Percentiles rank a stretch among this genome's conserved stretches.
Evolutionary conservation across 2,888 invertebrate species (phyloP).

Genomic region (Cenopis cana): DNA sequence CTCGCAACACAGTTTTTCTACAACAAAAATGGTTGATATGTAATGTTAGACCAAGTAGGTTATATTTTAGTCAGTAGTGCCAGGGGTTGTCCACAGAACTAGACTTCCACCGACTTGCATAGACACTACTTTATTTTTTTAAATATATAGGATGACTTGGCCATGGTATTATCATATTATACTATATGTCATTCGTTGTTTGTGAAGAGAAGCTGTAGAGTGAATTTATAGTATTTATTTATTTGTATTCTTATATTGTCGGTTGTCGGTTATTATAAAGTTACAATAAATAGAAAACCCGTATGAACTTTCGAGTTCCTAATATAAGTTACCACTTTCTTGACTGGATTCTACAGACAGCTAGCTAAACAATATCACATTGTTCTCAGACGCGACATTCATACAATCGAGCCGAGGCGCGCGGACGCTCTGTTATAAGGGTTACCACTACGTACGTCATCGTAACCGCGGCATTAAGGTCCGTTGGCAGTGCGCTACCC

Average conservation of each 20-base stretch:
- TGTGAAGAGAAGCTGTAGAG: not conserved
- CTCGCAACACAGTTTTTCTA: no score
- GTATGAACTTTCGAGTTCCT: not conserved
- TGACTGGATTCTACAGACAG: no score
- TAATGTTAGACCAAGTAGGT: no score
- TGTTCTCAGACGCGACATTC: conserved; percentile 48
- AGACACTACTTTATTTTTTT: no score
- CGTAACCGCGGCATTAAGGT: conserved; percentile 52
- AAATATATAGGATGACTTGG: no score
- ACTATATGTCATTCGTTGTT: no score
- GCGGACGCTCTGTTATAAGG: conserved; percentile 50
- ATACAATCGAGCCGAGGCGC: conserved; percentile 52
- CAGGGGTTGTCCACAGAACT: no score
- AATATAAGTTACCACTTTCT: no score
- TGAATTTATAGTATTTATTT: not conserved
- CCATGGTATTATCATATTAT: no score
- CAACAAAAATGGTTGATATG: no score
- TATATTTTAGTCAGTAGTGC: no score
- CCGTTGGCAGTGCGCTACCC: conserved; percentile 59
- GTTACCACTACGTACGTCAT: conserved; percentile 55
- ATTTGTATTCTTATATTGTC: not conserved
- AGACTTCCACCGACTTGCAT: no score
- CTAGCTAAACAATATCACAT: not conserved
- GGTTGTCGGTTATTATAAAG: not conserved
- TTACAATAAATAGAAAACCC: not conserved